Conservation (phyloP, 2,113 vertebrate genomes). For the Bufo gargarizans region DNA sequence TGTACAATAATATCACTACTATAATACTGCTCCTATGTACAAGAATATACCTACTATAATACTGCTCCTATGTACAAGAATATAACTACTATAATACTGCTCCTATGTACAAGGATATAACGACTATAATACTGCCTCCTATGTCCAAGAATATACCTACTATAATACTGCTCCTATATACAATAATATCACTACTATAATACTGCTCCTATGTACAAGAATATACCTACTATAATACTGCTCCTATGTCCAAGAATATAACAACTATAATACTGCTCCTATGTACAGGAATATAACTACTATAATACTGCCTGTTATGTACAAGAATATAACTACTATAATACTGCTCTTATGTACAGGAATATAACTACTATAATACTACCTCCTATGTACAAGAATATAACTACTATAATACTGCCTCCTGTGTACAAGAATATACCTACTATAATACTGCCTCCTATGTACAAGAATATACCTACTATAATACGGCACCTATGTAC, state of each 20-base stretch:
- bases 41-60: not conserved
- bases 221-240: slow-evolving; percentile 3
- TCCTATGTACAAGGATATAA: not conserved
- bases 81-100: not conserved
- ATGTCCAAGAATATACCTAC: not conserved
- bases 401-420: slow-evolving; percentile 2
- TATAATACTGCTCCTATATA: not conserved
- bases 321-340: slow-evolving; percentile 3
- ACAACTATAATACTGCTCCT: not conserved
- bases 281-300: slow-evolving; percentile 3
- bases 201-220: not conserved
- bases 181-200: slow-evolving; percentile 2
- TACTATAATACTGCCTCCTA: slow-evolving; percentile 1
- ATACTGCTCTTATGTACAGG: not conserved
- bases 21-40: not conserved
- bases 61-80: not conserved
- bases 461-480: slow-evolving; percentile 4
- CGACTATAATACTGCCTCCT: not conserved
- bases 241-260: not conserved
- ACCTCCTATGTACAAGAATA: not conserved
- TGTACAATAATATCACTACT: not conserved
- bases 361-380: slow-evolving; percentile 1
- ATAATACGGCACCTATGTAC: not conserved
- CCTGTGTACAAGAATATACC: not conserved
- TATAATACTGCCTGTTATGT: not conserved